Conservation (phyloP, 2,797 vertebrate species). For the Bucorvus abyssinicus region DNA sequence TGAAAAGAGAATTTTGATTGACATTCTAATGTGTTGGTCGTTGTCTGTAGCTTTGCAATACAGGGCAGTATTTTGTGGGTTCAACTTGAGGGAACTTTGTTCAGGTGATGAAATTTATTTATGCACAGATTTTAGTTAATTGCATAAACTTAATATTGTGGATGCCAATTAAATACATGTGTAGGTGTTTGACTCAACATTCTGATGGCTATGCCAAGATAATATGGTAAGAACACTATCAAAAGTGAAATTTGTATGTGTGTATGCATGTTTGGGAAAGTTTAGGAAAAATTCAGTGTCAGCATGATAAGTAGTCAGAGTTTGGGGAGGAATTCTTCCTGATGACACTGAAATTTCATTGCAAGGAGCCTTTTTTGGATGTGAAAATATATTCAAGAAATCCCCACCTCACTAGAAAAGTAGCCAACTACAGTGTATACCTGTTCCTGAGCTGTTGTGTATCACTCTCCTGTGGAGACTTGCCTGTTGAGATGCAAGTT, state of each 20-base stretch:
- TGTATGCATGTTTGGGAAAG: not conserved
- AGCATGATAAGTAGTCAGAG: not conserved
- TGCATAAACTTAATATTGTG: not conserved
- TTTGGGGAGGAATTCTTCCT: not conserved
- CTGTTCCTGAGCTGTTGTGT: not conserved
- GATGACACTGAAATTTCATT: not conserved
- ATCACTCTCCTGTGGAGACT: not conserved
- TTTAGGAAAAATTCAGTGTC: not conserved
- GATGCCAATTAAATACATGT: not conserved
- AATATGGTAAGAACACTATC: not conserved
- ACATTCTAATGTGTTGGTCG: not conserved
- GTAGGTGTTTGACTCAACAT: not conserved
- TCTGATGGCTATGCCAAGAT: not conserved
- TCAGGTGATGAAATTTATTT: not conserved
- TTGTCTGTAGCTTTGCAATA: not conserved
- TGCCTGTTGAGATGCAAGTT: not conserved
- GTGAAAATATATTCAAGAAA: not conserved
- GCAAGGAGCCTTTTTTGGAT: not conserved
- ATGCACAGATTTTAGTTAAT: not conserved
- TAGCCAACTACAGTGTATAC: not conserved
- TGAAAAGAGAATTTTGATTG: not conserved
- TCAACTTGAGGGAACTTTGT: not conserved
- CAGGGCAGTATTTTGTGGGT: not conserved
- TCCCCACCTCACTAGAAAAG: not conserved
- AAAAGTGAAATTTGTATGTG: not conserved